Conservation (phyloP, 2,888 invertebrate species). For the Diachrysia chrysitis region DNA sequence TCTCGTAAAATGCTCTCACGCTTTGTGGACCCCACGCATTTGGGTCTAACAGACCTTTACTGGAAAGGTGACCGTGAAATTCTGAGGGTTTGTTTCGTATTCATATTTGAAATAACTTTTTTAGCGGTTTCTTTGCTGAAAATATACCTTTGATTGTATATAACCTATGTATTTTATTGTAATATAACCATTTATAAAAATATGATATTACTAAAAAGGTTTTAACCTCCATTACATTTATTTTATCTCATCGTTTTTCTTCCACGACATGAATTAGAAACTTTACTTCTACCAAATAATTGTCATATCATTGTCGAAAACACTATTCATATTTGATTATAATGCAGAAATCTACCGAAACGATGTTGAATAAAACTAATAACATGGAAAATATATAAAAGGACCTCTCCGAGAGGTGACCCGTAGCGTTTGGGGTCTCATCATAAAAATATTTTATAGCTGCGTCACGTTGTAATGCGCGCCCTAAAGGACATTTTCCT, state of each 20-base stretch:
- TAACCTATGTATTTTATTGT: not conserved
- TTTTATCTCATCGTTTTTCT: no score
- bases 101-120: constrained; percentile 11
- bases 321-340: constrained; percentile 2
- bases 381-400: constrained; percentile 51
- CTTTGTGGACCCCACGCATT: constrained; percentile 24
- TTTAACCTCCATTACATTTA: no score
- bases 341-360: constrained; percentile 33
- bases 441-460: constrained; percentile 73
- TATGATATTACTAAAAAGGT: no score
- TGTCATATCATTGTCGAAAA: not conserved
- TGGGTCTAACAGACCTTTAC: constrained; percentile 13
- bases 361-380: constrained; percentile 44
- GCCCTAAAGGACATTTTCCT: constrained; percentile 41
- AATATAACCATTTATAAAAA: no score
- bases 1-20: constrained; percentile 42
- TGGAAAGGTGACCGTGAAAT: constrained; percentile 15
- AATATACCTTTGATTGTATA: not conserved
- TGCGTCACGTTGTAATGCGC: constrained; percentile 68
- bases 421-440: constrained; percentile 51
- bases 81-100: constrained; percentile 6
- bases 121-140: not conserved
- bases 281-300: not conserved
- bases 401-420: constrained; percentile 54
- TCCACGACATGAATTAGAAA: no score